Base-by-base conservation (phyloP, 2,888 invertebrate species). In the Dromius quadrimaculatus region DNA sequence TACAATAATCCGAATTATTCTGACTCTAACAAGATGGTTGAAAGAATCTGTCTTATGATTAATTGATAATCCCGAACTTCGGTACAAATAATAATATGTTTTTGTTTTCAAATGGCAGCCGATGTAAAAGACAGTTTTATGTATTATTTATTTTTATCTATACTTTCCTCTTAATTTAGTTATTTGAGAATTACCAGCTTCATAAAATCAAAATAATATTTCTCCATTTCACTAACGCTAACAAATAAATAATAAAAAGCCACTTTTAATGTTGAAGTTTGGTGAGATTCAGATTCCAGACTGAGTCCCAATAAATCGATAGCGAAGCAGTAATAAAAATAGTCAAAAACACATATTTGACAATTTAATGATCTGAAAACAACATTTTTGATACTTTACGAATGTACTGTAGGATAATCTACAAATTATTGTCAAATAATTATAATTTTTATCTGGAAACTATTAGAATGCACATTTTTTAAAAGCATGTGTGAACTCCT, bases 41-140 rank as follows among this genome's bases (percentile, higher is more conserved):
- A n/a, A n/a, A n/a, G n/a, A n/a, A n/a, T n/a, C n/a, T n/a, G n/a
- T n/a, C n/a, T n/a, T n/a, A n/a, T n/a, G n/a, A 4, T 34, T 6
- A 11, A 11, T 34, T 34, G 8, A 34, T 34, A 2, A 34, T 1
- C n/a, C 34, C 34, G 8, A 34, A 34, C n/a, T 6, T 34, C 34
- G 34, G 34, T 34, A 34, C 8, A 34, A 34, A 34, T 8, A n/a
- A n/a, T 34, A 1, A 34, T 8, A 28, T 1, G 34, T 34, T 34
- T 34, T 34, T 34, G 34, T 34, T 34, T 34, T 4, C 2, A 9
- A 59, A 17, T 15, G 61, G 61, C 61, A 61, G 61, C 61, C 22
- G 20, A 20, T 20, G 38, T 20, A 41, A 61, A 61, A 61, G 61
- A 61, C 61, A 61, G 11, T 61, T 61, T 61, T 38, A 61, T 38